Base-by-base conservation (phyloP, 2,888 invertebrate genomes). In the Lissocephala sabroskyi region DNA sequence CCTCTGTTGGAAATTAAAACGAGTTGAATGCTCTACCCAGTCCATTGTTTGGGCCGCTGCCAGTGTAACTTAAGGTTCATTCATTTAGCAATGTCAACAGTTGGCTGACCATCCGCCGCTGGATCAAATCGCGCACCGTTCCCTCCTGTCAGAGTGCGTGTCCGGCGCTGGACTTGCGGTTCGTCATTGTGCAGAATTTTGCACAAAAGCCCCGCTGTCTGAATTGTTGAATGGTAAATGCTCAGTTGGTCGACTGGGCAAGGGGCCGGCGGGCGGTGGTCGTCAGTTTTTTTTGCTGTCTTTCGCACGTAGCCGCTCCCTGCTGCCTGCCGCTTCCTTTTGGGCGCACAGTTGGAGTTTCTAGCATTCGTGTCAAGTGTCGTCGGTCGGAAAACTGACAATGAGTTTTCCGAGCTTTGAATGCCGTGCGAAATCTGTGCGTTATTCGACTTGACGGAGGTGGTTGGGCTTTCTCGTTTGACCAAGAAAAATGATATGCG, bases 1-100 rank as follows among this genome's bases (percentile, higher is more conserved):
- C n/a, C n/a, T n/a, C n/a, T n/a, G n/a, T 7, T 30, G 30, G 10
- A 30, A 30, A 30, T 30, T 30, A 30, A 30, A 30, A 30, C 30
- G 3, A 3, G 7, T 45, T 45, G n/a, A 26, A 41, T 45, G 42
- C 56, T 37, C 30, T 32, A 14, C 16, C 16, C 37, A 29, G 43
- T 49, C 29, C n/a, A 26, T 23, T 26, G 18, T 42, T 44, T 29
- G 23, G 40, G 41, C 45, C 9, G 23, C 23, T 23, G 23, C 7
- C 23, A 5, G 37, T 17, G 17, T 18, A 73, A 70, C 66, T 68
- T 54, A 58, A 61, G n/a, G 62, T 53, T 65, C 65, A 65, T 65
- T 65, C 63, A 59, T 59, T 59, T 59, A 59, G 52, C 67, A 73
- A 67, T 70, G 71, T 71, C 73, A 73, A 71, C 71, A 73, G 67